Conservation (phyloP, 2,797 vertebrate genomes). For the Benthosema pterotum region DNA sequence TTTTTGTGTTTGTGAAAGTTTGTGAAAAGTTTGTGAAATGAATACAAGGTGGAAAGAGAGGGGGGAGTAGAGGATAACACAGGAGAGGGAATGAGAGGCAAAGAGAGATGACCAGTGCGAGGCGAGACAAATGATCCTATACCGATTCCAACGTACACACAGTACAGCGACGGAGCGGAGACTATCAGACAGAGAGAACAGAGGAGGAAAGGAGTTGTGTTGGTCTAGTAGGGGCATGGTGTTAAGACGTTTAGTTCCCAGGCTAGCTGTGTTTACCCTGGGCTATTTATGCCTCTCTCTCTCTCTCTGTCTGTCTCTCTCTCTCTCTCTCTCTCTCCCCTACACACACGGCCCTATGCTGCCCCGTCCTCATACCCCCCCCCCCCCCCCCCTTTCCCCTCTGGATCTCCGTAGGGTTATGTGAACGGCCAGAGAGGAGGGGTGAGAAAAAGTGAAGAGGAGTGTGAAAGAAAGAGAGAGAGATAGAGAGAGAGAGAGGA, state of each 20-base stretch:
- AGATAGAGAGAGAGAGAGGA: constrained; percentile 63
- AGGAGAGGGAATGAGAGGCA: background rate
- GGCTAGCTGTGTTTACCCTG: constrained; percentile 86
- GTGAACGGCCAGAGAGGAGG: constrained; percentile 85
- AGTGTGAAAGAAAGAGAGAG: background rate
- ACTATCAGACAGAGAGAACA: background rate
- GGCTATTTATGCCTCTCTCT: constrained; percentile 82
- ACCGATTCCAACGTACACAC: no score
- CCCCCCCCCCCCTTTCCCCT: constrained; percentile 37
- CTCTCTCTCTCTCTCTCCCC: constrained; percentile 77
- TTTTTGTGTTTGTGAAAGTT: no score
- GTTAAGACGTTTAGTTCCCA: constrained; percentile 86
- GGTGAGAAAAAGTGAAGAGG: constrained; percentile 65
- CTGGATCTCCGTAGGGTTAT: constrained; percentile 84
- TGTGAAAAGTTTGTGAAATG: no score
- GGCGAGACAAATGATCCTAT: no score
- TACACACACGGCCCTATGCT: constrained; percentile 73
- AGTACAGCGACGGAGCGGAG: background rate
- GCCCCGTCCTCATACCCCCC: constrained; percentile 83
- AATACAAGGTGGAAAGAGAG: background rate
- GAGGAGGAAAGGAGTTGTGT: no score
- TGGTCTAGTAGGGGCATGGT: constrained; percentile 66
- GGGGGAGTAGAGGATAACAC: background rate
- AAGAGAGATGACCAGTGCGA: background rate
- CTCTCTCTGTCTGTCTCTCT: constrained; percentile 65